A percentile compares a stretch with the other conserved stretches of the same genome.
Evolutionary conservation across 2,113 vertebrate genomes (phyloP).

Genomic region (Otus sunia): DNA sequence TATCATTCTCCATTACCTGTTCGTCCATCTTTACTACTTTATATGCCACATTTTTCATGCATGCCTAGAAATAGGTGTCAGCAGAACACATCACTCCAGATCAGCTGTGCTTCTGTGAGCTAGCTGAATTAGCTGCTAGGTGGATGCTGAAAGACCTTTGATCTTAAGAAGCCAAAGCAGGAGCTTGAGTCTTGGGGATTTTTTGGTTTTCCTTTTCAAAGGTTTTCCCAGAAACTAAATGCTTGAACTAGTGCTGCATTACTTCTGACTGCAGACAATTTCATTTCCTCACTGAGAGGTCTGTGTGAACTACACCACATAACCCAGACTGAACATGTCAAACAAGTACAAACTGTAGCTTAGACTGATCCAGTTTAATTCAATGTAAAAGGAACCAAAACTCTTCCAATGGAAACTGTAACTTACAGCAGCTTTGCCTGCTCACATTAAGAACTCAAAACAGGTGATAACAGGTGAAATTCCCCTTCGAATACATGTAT

Average conservation of each 20-base stretch:
- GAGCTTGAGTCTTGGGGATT: not conserved
- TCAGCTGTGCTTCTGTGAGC: not conserved
- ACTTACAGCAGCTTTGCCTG: not conserved
- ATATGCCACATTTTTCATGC: conserved; percentile 7
- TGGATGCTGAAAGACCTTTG: conserved; percentile 27
- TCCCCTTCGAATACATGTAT: not conserved
- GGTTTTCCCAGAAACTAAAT: not conserved
- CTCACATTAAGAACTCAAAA: not conserved
- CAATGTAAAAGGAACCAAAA: not conserved
- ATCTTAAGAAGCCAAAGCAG: conserved; percentile 11
- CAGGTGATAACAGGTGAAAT: not conserved
- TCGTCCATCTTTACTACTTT: not conserved
- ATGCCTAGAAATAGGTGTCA: conserved; percentile 37
- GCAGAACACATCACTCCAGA: conserved; percentile 22
- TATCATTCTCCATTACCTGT: not conserved
- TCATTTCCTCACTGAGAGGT: not conserved
- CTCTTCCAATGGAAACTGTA: not conserved
- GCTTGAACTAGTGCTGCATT: not conserved
- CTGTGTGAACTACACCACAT: not conserved
- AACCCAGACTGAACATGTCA: not conserved
- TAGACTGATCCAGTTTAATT: not conserved
- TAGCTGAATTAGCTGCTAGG: not conserved
- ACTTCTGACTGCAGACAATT: not conserved
- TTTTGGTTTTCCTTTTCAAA: not conserved
- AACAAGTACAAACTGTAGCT: not conserved